Conservation (phyloP, 2,888 invertebrate species). For the Chrysodeixis includens region DNA sequence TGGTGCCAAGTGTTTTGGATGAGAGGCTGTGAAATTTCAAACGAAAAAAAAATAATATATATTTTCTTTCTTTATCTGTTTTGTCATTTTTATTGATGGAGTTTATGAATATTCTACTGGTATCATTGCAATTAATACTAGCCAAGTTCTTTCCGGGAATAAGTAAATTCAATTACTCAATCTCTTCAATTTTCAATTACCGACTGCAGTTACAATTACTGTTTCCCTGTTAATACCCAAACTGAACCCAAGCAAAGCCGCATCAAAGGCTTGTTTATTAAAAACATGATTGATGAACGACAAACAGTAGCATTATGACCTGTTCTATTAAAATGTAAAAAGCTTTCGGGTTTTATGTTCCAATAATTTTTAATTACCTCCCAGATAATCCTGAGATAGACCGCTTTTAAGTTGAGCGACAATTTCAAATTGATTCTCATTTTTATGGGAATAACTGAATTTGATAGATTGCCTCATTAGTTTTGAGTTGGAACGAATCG, state of each 20-base stretch:
- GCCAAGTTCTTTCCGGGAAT: too few relatives aligned
- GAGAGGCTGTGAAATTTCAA: too few relatives aligned
- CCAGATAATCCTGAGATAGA: conserved; percentile 50
- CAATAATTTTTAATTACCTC: conserved; percentile 60
- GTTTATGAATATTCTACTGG: too few relatives aligned
- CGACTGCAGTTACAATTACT: too few relatives aligned
- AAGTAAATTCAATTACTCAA: too few relatives aligned
- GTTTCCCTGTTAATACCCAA: too few relatives aligned
- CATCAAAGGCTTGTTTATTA: conserved; percentile 29
- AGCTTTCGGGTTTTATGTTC: conserved; percentile 61
- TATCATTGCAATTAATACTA: too few relatives aligned
- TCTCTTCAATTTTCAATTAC: too few relatives aligned
- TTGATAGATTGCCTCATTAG: conserved; percentile 45
- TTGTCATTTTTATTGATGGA: too few relatives aligned
- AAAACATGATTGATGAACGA: conserved; percentile 60
- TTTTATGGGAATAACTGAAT: conserved; percentile 51
- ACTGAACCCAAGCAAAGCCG: conserved; percentile 19
- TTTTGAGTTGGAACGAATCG: not conserved
- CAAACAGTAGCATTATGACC: conserved; percentile 58
- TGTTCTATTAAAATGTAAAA: conserved; percentile 58
- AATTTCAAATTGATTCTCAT: conserved; percentile 38
- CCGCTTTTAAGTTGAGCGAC: conserved; percentile 52
- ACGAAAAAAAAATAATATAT: too few relatives aligned
- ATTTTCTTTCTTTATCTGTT: too few relatives aligned
- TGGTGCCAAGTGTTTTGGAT: too few relatives aligned